These are phyloP conservation scores for Zosterops japonicus DNA, from an alignment of 2,113 vertebrate species.

Conservation along the genomic window DNA sequence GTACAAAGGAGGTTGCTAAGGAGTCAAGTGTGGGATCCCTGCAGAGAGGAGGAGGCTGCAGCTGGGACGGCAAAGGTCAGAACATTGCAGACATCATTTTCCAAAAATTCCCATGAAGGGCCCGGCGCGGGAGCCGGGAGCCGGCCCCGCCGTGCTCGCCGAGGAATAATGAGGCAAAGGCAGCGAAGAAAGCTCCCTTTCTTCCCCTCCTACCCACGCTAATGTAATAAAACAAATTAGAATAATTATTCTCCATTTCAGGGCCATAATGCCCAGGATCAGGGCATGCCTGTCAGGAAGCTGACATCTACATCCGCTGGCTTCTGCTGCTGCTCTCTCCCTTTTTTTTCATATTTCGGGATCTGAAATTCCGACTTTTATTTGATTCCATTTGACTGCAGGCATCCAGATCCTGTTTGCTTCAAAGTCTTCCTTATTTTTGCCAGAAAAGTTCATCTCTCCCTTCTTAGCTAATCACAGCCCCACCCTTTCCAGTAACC, in stretches of 20 bases:
- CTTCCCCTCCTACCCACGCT: constrained; percentile 65
- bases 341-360: neutral
- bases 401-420: constrained; percentile 30
- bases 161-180: constrained; percentile 49
- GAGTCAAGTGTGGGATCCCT: constrained; percentile 66
- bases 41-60: constrained; percentile 56
- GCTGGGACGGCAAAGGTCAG: constrained; percentile 73
- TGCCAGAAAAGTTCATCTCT: constrained; percentile 36
- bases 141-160: constrained; percentile 6
- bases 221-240: constrained; percentile 74
- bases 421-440: constrained; percentile 50
- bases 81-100: constrained; percentile 60
- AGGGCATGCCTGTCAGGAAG: constrained; percentile 34
- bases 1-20: constrained; percentile 61
- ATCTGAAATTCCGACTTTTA: neutral
- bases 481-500: constrained; percentile 57
- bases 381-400: constrained; percentile 38
- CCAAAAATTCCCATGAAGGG: constrained; percentile 70
- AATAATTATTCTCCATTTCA: constrained; percentile 58
- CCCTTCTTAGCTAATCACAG: constrained; percentile 46
- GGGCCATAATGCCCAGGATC: constrained; percentile 24
- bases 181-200: constrained; percentile 67
- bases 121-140: constrained; percentile 48
- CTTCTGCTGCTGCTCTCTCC: neutral
- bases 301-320: constrained; percentile 33